Percentiles rank a stretch among this genome's conserved stretches.
These are phyloP conservation scores for Drosophila punjabiensis DNA, from an alignment of 1,140 invertebrate genomes.

Conservation along the genomic window DNA sequence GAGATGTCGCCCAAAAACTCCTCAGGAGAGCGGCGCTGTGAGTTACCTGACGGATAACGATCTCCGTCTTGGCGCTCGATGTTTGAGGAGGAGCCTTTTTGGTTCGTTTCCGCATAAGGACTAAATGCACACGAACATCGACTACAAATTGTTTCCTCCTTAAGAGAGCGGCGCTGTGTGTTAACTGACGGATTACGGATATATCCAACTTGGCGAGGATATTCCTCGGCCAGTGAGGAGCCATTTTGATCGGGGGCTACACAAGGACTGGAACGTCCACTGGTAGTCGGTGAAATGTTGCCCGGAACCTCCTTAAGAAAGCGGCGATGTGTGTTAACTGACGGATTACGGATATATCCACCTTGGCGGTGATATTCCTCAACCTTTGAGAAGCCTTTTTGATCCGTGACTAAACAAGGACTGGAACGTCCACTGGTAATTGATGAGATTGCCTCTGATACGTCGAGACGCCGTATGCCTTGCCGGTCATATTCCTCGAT, in stretches of 20 bases:
- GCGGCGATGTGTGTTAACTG: background rate
- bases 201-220: constrained; percentile 11
- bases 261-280: background rate
- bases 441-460: background rate
- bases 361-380: constrained; percentile 23
- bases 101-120: background rate
- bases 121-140: background rate
- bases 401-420: background rate
- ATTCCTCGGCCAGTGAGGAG: background rate
- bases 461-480: background rate
- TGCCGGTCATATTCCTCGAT: constrained; percentile 14
- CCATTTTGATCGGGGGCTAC: background rate
- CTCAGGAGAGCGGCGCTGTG: background rate
- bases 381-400: too few species aligned
- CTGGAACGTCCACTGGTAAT: background rate
- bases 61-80: background rate
- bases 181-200: background rate
- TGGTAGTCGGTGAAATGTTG: background rate
- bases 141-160: background rate
- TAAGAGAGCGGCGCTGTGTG: background rate
- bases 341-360: background rate
- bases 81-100: background rate
- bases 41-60: background rate
- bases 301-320: background rate
- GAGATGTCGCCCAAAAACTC: background rate